Conservation (phyloP, 2,888 invertebrate genomes). For the Stramonita haemastoma region DNA sequence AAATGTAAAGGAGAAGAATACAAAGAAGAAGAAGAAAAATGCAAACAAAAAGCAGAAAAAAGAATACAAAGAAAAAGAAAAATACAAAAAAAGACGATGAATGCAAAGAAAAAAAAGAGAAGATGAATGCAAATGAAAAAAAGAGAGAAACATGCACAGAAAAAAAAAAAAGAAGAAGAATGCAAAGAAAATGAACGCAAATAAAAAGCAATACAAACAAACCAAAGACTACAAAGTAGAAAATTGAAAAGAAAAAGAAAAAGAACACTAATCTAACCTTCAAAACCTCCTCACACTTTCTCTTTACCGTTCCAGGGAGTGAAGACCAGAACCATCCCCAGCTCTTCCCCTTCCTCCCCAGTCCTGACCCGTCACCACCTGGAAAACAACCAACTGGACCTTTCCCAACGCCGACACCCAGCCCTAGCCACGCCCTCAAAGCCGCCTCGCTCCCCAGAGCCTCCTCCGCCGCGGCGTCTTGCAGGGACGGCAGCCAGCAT, state of each 20-base stretch:
- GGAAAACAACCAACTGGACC: constrained; percentile 26
- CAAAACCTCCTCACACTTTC: no score
- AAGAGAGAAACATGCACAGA: not conserved
- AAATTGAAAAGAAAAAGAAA: no score
- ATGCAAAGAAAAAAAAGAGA: not conserved
- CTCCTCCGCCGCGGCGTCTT: constrained; percentile 59
- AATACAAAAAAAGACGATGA: no score
- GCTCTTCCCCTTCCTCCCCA: constrained; percentile 71
- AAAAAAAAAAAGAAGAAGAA: not conserved
- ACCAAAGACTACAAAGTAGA: no score
- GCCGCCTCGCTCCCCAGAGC: constrained; percentile 83
- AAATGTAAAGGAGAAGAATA: no score
- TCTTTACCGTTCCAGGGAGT: constrained; percentile 65
- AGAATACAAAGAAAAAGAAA: not conserved
- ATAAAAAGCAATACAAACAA: no score
- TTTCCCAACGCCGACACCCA: constrained; percentile 7
- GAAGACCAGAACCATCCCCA: constrained; percentile 90
- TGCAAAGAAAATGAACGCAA: no score
- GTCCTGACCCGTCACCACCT: constrained; percentile 48
- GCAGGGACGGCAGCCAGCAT: constrained; percentile 41
- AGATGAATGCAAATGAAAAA: not conserved
- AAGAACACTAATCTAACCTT: no score
- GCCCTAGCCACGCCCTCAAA: constrained; percentile 39
- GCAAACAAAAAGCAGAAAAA: not conserved
- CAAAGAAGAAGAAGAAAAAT: no score